Conservation (phyloP, 2,888 invertebrate genomes). For the Polia nebulosa region DNA sequence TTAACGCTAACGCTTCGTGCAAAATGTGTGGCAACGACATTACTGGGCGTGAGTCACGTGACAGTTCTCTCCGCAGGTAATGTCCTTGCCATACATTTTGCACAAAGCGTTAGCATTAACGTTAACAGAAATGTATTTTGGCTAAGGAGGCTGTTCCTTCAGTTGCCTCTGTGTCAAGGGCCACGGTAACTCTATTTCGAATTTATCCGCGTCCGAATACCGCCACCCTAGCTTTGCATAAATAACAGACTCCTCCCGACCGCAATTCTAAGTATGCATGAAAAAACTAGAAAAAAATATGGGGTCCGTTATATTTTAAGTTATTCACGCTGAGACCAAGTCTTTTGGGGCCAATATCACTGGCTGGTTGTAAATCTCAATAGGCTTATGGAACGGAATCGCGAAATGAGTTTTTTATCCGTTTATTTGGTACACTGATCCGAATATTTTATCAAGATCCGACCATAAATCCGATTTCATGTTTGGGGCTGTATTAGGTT, state of each 20-base stretch:
- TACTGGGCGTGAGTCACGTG: no score
- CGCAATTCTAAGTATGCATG: conserved; percentile 1
- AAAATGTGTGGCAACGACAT: no score
- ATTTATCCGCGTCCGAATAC: no score
- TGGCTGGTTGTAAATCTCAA: conserved; percentile 42
- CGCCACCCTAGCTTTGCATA: neutral
- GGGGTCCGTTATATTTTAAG: conserved; percentile 14
- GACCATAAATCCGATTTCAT: conserved; percentile 19
- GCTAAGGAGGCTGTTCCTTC: no score
- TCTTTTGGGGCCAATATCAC: conserved; percentile 23
- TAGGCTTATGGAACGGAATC: conserved; percentile 40
- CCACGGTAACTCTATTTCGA: no score
- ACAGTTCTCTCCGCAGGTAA: no score
- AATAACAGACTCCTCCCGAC: neutral
- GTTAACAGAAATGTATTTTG: no score
- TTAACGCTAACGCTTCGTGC: no score
- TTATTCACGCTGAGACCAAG: conserved; percentile 40
- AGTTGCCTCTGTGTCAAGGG: no score
- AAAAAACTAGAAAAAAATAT: conserved; percentile 24
- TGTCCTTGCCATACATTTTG: no score
- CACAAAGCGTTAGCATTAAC: no score
- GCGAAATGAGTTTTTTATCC: conserved; percentile 58
- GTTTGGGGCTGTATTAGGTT: neutral
- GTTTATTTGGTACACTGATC: conserved; percentile 51
- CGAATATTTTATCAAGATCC: conserved; percentile 36